Evolutionary conservation across 1,140 invertebrate species (phyloP).

Genomic region (Diuraphis noxia): DNA sequence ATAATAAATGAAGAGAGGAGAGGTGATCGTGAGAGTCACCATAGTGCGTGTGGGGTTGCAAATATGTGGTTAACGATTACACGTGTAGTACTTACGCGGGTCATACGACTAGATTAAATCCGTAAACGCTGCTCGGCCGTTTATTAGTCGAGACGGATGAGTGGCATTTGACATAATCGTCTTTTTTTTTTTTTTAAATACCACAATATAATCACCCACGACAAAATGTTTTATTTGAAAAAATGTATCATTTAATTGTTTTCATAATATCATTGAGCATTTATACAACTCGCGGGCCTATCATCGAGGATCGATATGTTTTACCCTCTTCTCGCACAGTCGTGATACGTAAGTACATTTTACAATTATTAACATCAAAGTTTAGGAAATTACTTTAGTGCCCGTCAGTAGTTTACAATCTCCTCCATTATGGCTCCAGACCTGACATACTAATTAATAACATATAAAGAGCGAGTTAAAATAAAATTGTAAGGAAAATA

Average conservation of each 20-base stretch:
- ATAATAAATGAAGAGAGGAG: neutral
- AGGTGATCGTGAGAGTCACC: neutral
- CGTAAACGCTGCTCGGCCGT: neutral
- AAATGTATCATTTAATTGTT: neutral
- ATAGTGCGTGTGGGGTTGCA: neutral
- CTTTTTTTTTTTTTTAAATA: too few relatives aligned
- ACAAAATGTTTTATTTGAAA: neutral
- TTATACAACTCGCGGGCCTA: too few relatives aligned
- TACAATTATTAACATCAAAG: slow-evolving; percentile 21
- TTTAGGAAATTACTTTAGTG: neutral
- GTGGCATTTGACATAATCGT: neutral
- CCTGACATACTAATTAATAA: neutral
- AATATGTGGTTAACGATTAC: neutral
- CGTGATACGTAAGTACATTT: neutral
- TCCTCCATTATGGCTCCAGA: neutral
- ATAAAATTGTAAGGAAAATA: slow-evolving; percentile 10
- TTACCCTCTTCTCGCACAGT: too few relatives aligned
- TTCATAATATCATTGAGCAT: neutral
- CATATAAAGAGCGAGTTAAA: neutral
- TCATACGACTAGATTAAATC: neutral
- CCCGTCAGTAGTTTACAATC: too few relatives aligned
- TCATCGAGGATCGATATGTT: too few relatives aligned
- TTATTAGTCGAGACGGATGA: neutral
- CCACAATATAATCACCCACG: neutral
- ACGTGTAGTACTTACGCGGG: neutral